A percentile compares a stretch with the other conserved stretches of the same genome.
These are phyloP conservation scores for Zingel zingel DNA, from an alignment of 2,113 vertebrate species.

Conservation along the genomic window DNA sequence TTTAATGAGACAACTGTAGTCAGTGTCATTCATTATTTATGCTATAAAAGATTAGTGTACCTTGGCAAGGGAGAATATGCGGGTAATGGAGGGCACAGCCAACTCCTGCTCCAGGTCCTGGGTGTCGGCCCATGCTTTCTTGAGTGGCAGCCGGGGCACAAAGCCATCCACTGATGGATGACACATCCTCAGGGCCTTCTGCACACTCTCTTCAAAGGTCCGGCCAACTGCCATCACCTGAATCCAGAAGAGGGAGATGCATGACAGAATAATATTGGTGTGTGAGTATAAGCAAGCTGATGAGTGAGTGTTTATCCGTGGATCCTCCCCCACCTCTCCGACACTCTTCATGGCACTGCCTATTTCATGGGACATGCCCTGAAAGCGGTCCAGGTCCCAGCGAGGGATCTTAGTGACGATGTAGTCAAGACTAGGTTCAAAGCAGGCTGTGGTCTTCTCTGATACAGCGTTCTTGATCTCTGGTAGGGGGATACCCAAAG, in stretches of 20 bases:
- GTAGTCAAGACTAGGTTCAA: slow-evolving; percentile 96
- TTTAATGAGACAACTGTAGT: slow-evolving; percentile 48
- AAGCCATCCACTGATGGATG: slow-evolving; percentile 94
- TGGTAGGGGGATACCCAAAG: slow-evolving; percentile 92
- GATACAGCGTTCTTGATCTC: slow-evolving; percentile 95
- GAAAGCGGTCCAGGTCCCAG: slow-evolving; percentile 97
- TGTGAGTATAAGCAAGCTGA: background rate
- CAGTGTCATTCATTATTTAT: slow-evolving; percentile 53
- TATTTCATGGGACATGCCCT: slow-evolving; percentile 88
- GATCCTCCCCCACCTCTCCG: slow-evolving; percentile 89
- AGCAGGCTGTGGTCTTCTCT: slow-evolving; percentile 94
- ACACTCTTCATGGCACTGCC: slow-evolving; percentile 98
- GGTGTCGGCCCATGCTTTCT: slow-evolving; percentile 87
- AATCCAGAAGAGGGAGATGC: slow-evolving; percentile 26
- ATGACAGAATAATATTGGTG: background rate
- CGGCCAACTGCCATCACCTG: slow-evolving; percentile 96
- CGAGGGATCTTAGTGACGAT: slow-evolving; percentile 96
- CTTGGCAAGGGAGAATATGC: slow-evolving; percentile 94
- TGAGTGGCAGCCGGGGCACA: slow-evolving; percentile 89
- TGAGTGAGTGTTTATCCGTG: background rate
- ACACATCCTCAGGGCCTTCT: slow-evolving; percentile 97
- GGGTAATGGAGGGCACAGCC: slow-evolving; percentile 90
- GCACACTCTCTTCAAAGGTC: slow-evolving; percentile 96
- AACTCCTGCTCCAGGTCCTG: slow-evolving; percentile 89
- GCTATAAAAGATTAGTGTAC: slow-evolving; percentile 75